phyloP scores from a whole-genome alignment of 2,888 invertebrate genomes.

The Himalopsyche kuldschensis region DNA sequence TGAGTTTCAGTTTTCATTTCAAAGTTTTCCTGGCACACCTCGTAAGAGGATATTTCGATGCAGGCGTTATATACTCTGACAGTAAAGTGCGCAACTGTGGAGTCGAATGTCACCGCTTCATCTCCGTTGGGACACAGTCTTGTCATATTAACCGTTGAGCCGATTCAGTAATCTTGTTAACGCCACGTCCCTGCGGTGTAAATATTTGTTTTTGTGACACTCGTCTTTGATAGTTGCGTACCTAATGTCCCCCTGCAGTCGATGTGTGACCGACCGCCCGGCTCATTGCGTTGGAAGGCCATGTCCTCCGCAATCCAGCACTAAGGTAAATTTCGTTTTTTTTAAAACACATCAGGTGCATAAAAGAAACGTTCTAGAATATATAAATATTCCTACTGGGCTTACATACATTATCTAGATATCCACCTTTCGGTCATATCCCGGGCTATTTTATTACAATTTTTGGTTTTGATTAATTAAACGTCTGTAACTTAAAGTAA shows the following conservation, averaged over 20 bases:
- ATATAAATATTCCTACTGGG: too few species aligned
- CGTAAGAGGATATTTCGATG: conserved; percentile 26
- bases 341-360: not conserved
- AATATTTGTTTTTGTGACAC: not conserved
- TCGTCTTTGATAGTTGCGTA: not conserved
- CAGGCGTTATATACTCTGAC: conserved; percentile 35
- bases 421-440: too few species aligned
- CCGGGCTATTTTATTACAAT: too few species aligned
- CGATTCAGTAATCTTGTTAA: not conserved
- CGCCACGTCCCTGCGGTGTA: not conserved
- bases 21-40: not conserved
- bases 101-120: conserved; percentile 9
- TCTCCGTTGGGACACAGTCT: not conserved
- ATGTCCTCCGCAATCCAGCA: not conserved
- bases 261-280: not conserved
- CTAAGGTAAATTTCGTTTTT: not conserved
- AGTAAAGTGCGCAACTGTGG: conserved; percentile 19
- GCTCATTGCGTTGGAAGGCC: not conserved
- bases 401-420: too few species aligned
- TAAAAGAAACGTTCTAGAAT: too few species aligned
- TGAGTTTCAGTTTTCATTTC: not conserved
- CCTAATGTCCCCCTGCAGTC: not conserved
- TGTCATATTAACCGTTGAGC: not conserved
- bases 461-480: too few species aligned
- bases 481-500: too few species aligned